phyloP scores from a whole-genome alignment of 2,797 vertebrate species.

The Sternotherus odoratus region DNA sequence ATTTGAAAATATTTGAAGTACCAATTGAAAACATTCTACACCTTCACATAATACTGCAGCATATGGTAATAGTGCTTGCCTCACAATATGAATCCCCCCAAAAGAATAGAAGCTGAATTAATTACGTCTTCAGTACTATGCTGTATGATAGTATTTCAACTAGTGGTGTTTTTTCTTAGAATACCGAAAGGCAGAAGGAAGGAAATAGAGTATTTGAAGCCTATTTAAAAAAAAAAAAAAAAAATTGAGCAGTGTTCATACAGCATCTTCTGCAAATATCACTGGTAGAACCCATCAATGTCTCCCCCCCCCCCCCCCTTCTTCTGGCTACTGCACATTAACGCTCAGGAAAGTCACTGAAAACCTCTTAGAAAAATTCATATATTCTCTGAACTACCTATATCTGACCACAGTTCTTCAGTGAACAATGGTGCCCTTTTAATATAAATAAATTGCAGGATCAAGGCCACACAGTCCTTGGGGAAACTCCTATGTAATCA shows the following conservation, averaged over 20 bases:
- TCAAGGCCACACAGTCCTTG: neutral
- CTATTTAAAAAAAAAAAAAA: slow-evolving; percentile 23
- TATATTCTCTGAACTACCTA: slow-evolving; percentile 26
- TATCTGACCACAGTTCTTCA: neutral
- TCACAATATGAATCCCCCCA: neutral
- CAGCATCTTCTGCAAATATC: slow-evolving; percentile 46
- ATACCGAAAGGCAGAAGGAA: neutral
- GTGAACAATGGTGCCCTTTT: slow-evolving; percentile 57
- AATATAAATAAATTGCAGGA: neutral
- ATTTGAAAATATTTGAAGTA: slow-evolving; percentile 5
- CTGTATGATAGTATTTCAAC: neutral
- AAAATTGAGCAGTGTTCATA: slow-evolving; percentile 37
- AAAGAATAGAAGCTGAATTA: neutral
- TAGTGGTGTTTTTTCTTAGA: neutral
- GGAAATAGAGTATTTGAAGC: neutral
- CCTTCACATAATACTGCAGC: neutral
- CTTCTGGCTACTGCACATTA: neutral
- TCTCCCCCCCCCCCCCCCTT: accelerated
- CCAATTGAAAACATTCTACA: neutral
- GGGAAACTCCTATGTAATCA: neutral
- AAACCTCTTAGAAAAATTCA: slow-evolving; percentile 74
- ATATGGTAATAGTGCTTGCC: neutral
- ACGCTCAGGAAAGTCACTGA: slow-evolving; percentile 44
- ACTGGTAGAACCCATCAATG: slow-evolving; percentile 17
- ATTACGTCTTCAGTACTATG: neutral